Evolutionary conservation across 2,113 vertebrate species (phyloP).

Genomic region (Caretta caretta): DNA sequence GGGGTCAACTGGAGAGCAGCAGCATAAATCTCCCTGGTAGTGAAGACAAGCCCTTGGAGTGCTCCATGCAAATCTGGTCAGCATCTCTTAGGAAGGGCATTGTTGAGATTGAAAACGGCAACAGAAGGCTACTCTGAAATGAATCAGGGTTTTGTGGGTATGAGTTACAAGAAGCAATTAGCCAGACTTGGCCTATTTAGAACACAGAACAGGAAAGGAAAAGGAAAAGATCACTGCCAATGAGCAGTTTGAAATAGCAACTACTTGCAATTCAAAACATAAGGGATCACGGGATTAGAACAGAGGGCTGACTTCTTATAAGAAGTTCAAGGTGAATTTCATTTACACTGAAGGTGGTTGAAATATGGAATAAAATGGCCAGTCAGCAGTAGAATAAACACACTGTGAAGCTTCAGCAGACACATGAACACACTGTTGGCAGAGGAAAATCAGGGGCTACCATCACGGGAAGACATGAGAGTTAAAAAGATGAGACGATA

Average conservation of each 20-base stretch:
- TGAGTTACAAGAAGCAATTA: not conserved
- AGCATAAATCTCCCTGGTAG: too few species aligned
- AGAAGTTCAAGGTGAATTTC: not conserved
- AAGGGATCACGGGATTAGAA: not conserved
- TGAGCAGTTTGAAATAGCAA: not conserved
- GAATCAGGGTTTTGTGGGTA: not conserved
- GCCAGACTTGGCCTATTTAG: not conserved
- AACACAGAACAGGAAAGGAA: not conserved
- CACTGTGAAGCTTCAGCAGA: not conserved
- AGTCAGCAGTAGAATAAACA: not conserved
- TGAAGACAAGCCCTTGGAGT: not conserved
- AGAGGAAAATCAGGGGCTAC: not conserved
- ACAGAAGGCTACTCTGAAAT: not conserved
- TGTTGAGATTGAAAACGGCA: not conserved
- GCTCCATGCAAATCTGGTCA: not conserved
- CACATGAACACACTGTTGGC: not conserved
- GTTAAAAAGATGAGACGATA: not conserved
- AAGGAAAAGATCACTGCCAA: not conserved
- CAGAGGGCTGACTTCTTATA: not conserved
- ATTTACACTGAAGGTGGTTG: not conserved
- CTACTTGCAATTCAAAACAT: not conserved
- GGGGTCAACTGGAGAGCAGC: too few species aligned
- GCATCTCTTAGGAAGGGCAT: not conserved
- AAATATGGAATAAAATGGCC: constrained; percentile 37
- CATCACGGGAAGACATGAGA: not conserved